Percentiles rank a stretch among this genome's conserved stretches.
These are phyloP conservation scores for Steinernema scapterisci DNA, from an alignment of 2,888 invertebrate genomes.

Conservation along the genomic window DNA sequence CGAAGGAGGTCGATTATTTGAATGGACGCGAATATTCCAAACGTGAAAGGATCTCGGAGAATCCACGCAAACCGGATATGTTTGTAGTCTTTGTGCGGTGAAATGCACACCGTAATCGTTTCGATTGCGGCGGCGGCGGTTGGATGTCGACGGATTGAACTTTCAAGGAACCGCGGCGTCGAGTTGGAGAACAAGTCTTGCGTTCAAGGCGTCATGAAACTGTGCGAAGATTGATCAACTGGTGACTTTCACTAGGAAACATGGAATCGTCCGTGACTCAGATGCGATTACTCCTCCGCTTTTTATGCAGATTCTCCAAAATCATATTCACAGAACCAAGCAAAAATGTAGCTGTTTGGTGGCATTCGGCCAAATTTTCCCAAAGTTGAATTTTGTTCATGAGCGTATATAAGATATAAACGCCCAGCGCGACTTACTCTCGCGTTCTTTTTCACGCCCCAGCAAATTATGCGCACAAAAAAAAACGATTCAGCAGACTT, in stretches of 20 bases:
- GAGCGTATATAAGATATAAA: too few relatives aligned
- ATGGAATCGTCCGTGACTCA: not conserved
- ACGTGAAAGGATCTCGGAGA: conserved; percentile 18
- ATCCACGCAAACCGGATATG: conserved; percentile 25
- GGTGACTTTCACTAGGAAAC: not conserved
- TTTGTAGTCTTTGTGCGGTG: conserved; percentile 27
- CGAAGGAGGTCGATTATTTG: conserved; percentile 1
- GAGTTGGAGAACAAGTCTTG: conserved; percentile 8
- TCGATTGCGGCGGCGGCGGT: not conserved
- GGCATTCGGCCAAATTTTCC: too few relatives aligned
- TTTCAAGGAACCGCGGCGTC: not conserved
- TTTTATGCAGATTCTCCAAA: too few relatives aligned
- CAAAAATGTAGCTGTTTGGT: too few relatives aligned
- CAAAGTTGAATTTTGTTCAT: too few relatives aligned
- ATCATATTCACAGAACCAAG: too few relatives aligned
- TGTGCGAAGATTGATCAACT: not conserved
- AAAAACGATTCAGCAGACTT: too few relatives aligned
- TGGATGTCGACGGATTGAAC: conserved; percentile 9
- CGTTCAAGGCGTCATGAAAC: not conserved
- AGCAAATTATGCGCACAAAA: too few relatives aligned
- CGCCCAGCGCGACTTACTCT: too few relatives aligned
- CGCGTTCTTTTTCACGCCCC: too few relatives aligned
- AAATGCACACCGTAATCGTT: not conserved
- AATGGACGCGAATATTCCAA: not conserved
- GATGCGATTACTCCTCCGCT: too few relatives aligned